Evolutionary conservation across 2,797 vertebrate species (phyloP).

Genomic region (Enteromius anoplus): DNA sequence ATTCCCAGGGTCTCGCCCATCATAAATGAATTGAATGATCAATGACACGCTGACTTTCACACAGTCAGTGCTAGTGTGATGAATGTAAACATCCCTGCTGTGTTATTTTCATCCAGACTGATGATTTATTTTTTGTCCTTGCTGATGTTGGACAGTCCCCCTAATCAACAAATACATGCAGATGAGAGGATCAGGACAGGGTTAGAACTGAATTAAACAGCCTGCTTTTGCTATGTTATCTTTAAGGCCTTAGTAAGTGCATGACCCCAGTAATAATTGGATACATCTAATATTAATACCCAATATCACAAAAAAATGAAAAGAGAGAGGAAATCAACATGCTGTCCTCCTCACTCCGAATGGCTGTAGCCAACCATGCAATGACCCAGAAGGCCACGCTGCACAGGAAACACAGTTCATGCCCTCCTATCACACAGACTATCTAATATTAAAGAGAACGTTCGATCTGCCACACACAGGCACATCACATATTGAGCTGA

Average conservation of each 20-base stretch:
- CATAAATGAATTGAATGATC: slow-evolving; percentile 35
- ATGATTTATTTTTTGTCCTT: slow-evolving; percentile 33
- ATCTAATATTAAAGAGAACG: slow-evolving; percentile 51
- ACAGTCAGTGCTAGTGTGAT: slow-evolving; percentile 12
- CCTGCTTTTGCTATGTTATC: not conserved
- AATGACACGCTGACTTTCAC: slow-evolving; percentile 42
- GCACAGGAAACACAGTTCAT: slow-evolving; percentile 58
- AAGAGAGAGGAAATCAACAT: slow-evolving; percentile 33
- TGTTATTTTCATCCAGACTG: slow-evolving; percentile 37
- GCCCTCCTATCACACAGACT: slow-evolving; percentile 48
- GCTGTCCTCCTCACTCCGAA: slow-evolving; percentile 39
- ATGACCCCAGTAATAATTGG: not conserved
- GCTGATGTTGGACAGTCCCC: slow-evolving; percentile 26
- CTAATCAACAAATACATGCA: slow-evolving; percentile 26
- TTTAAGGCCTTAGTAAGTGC: not conserved
- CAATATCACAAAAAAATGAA: not conserved
- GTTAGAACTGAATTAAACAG: not conserved
- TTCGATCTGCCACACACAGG: slow-evolving; percentile 41
- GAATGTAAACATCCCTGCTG: slow-evolving; percentile 38
- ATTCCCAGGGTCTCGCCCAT: slow-evolving; percentile 25
- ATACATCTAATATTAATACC: not conserved
- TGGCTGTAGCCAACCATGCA: slow-evolving; percentile 41
- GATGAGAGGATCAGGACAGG: slow-evolving; percentile 23
- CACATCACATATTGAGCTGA: slow-evolving; percentile 22
- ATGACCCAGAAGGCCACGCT: slow-evolving; percentile 35